phyloP scores from a whole-genome alignment of 1,140 invertebrate species.

The Formica exsecta region DNA sequence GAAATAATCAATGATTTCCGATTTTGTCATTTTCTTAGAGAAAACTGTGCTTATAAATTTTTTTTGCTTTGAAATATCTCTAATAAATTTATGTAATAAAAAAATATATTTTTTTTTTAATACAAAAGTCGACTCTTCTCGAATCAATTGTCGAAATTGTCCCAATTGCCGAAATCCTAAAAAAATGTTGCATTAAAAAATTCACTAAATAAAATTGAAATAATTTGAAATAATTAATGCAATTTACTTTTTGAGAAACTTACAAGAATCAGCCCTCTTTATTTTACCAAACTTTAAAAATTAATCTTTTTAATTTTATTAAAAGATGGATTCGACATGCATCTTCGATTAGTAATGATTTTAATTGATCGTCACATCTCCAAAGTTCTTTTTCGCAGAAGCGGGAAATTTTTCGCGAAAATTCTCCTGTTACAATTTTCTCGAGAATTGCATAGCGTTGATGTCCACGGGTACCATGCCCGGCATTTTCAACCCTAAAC shows the following conservation, averaged over 20 bases:
- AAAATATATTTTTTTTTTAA: neutral
- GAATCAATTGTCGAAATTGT: neutral
- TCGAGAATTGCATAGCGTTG: neutral
- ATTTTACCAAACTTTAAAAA: neutral
- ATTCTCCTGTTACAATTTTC: constrained; percentile 26
- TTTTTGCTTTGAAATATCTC: neutral
- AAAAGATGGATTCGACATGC: neutral
- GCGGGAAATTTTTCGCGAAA: neutral
- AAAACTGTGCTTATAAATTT: neutral
- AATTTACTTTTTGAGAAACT: neutral
- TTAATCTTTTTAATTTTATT: neutral
- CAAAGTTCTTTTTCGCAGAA: neutral
- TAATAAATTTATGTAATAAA: neutral
- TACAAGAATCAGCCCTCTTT: neutral
- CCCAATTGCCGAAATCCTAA: neutral
- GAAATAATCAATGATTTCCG: neutral
- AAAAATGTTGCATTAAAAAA: neutral
- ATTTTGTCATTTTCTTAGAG: neutral
- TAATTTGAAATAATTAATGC: neutral
- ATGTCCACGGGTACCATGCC: neutral
- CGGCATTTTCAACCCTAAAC: constrained; percentile 36
- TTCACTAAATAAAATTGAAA: neutral
- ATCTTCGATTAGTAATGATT: neutral
- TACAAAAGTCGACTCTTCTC: neutral
- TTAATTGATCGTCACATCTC: neutral